These are phyloP conservation scores for Philopotamus ludificatus DNA, from an alignment of 1,140 invertebrate genomes.

Conservation along the genomic window DNA sequence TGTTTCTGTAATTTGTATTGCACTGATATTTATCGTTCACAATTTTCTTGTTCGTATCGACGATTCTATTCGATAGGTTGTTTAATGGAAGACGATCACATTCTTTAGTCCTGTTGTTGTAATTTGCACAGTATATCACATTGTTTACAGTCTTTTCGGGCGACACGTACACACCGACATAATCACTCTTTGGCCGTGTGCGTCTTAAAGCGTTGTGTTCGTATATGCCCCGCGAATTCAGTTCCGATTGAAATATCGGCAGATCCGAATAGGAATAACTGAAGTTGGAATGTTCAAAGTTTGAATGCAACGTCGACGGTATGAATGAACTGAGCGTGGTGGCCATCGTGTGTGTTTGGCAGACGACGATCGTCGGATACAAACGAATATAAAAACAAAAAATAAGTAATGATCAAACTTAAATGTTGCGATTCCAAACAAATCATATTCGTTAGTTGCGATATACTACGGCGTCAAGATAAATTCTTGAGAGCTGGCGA, in stretches of 20 bases:
- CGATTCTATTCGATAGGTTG: no score
- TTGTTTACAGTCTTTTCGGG: no score
- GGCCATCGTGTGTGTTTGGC: no score
- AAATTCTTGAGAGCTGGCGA: neutral
- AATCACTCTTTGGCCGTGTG: neutral
- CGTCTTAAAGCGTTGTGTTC: neutral
- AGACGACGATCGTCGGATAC: no score
- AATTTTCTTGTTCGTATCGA: no score
- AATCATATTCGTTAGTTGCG: slow-evolving; percentile 19
- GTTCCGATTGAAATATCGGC: slow-evolving; percentile 24
- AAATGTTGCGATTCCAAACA: neutral
- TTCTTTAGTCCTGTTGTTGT: no score
- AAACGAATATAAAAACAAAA: slow-evolving; percentile 21
- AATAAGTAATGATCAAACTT: slow-evolving; percentile 7
- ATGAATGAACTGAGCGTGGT: slow-evolving; percentile 33
- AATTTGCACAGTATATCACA: no score
- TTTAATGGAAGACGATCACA: no score
- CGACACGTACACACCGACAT: no score
- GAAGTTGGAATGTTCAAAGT: slow-evolving; percentile 33
- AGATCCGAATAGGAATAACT: slow-evolving; percentile 40
- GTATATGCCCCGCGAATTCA: neutral
- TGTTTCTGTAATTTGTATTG: no score
- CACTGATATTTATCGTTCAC: no score
- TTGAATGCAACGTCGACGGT: slow-evolving; percentile 19
- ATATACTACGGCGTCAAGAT: neutral